Conservation (phyloP, 2,113 vertebrate genomes). For the Isurus oxyrinchus region DNA sequence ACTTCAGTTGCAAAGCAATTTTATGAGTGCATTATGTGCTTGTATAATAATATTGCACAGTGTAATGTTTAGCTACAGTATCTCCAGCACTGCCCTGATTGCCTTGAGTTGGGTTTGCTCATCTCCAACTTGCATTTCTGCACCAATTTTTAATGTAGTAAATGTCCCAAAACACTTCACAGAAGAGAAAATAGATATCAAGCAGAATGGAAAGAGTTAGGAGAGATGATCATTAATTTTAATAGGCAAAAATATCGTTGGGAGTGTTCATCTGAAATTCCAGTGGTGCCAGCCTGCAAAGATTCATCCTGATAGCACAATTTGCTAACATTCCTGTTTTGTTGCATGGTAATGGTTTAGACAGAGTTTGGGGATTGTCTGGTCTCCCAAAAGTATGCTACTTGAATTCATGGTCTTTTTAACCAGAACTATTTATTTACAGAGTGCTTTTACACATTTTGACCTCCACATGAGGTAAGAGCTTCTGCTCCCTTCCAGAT, state of each 20-base stretch:
- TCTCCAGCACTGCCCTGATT: background rate
- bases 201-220: background rate
- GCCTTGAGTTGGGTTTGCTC: background rate
- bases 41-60: background rate
- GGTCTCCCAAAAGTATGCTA: too few relatives aligned
- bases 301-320: background rate
- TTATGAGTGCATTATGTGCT: background rate
- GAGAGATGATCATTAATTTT: background rate
- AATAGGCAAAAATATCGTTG: background rate
- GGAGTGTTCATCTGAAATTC: background rate
- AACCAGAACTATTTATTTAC: too few relatives aligned
- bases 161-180: conserved; percentile 12
- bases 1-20: background rate
- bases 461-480: too few relatives aligned
- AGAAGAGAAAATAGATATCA: background rate
- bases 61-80: background rate
- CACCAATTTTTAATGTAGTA: background rate
- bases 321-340: background rate
- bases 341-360: too few relatives aligned
- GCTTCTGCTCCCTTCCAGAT: too few relatives aligned
- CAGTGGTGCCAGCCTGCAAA: background rate
- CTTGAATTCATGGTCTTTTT: too few relatives aligned
- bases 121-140: background rate
- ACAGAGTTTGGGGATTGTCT: too few relatives aligned
- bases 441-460: too few relatives aligned